Base-by-base conservation (phyloP, 2,113 vertebrate species). In the Mohoua ochrocephala region DNA sequence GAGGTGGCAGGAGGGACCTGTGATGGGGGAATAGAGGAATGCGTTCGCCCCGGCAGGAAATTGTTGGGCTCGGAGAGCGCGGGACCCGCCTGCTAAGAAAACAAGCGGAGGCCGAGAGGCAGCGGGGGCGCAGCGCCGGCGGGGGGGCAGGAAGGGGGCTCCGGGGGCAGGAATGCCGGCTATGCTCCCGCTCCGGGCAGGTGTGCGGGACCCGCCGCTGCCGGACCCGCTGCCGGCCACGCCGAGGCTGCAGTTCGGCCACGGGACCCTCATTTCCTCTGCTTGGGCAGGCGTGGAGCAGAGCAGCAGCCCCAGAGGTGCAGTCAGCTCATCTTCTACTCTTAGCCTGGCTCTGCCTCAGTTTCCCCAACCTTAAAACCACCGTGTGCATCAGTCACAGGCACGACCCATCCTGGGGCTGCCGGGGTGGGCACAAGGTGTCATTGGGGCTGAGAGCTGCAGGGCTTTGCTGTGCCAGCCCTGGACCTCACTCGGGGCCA, bases 71-170 rank as follows among this genome's bases (percentile, higher is more conserved):
- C 45, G 1, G 63, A 28, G 16, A 95, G 83, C 5, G 3, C 37
- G 3, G 81, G 95, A 87, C 91, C 95, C 95, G 92, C 97, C 97
- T 95, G 91, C 85, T 95, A 96, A 96, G 93, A 97, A 97, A 97
- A 96, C 96, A 97, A 95, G 95, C n/a, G 5, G 78, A 44, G 83
- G 45, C 61, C 1, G 20, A 89, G 9, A 84, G 87, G 93, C 96
- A 82, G 93, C 41, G 13, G 89, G 83, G 67, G 76, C 6, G 42
- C 42, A 56, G 77, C 3, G 31, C 35, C 11, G 5, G n/a, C 13
- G 23, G 56, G 63, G 94, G 78, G 75, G 91, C 76, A 97, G 96
- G 96, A 96, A 93, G 91, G 68, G 77, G 82, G 74, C 52, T 87
- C 65, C 3, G 3, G 69, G 86, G 67, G 74, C 76, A 96, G 85